Evolutionary conservation across 2,113 vertebrate species (phyloP).

Genomic region (Nicator chloris): DNA sequence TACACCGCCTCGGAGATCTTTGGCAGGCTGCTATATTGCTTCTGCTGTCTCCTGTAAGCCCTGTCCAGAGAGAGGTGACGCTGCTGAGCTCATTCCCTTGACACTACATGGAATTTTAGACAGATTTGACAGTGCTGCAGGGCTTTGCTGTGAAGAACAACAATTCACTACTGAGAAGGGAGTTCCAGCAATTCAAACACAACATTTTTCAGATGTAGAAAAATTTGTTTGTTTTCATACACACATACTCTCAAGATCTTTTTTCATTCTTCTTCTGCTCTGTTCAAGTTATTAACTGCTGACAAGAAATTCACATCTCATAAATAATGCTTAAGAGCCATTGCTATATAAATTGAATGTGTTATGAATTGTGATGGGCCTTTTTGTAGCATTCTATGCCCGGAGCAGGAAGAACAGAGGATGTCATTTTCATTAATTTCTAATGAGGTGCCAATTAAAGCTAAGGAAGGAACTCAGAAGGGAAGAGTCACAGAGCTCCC

Average conservation of each 20-base stretch:
- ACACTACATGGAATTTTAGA: neutral
- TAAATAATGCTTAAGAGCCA: constrained; percentile 84
- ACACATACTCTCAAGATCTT: neutral
- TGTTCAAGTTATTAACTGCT: constrained; percentile 78
- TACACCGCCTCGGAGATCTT: neutral
- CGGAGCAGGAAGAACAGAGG: constrained; percentile 80
- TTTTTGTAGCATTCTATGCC: constrained; percentile 78
- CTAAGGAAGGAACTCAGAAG: constrained; percentile 71
- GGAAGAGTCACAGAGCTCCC: constrained; percentile 73
- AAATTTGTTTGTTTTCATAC: constrained; percentile 30
- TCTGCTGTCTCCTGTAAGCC: neutral
- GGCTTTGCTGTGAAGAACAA: neutral
- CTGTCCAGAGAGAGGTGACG: neutral
- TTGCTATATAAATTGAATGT: constrained; percentile 78
- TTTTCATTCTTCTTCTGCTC: constrained; percentile 44
- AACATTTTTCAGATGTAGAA: constrained; percentile 43
- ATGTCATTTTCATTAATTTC: constrained; percentile 87
- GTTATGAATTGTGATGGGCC: constrained; percentile 80
- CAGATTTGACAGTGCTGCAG: constrained; percentile 20
- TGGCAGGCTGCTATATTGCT: neutral
- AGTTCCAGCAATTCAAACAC: constrained; percentile 31
- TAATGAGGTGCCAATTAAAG: constrained; percentile 87
- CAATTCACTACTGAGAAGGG: constrained; percentile 18
- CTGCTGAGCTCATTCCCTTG: neutral
- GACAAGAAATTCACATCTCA: constrained; percentile 81